These are phyloP conservation scores for Argentina silus DNA, from an alignment of 2,797 vertebrate genomes.

Conservation along the genomic window DNA sequence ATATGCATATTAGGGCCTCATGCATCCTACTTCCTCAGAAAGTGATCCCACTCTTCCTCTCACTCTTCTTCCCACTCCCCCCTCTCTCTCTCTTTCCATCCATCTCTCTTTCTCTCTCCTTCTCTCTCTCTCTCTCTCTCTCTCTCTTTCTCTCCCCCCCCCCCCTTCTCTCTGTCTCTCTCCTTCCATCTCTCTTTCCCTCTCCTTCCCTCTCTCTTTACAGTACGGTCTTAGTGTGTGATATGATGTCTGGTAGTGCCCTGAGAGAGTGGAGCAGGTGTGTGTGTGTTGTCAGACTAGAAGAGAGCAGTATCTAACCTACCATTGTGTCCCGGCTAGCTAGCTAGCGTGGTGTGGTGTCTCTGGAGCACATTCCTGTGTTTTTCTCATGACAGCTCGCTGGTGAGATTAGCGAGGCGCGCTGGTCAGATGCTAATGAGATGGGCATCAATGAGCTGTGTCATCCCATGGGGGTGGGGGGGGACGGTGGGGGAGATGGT, in stretches of 20 bases:
- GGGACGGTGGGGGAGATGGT: no score
- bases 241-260: slow-evolving; percentile 80
- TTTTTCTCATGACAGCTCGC: slow-evolving; percentile 87
- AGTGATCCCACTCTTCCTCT: background rate
- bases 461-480: slow-evolving; percentile 70
- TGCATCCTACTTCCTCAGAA: background rate
- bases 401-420: slow-evolving; percentile 83
- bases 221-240: slow-evolving; percentile 55
- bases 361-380: slow-evolving; percentile 85
- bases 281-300: background rate
- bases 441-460: slow-evolving; percentile 88
- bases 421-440: slow-evolving; percentile 91
- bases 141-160: no score
- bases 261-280: slow-evolving; percentile 62
- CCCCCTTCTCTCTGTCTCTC: no score
- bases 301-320: slow-evolving; percentile 62
- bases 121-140: no score
- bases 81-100: background rate
- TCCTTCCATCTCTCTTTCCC: no score
- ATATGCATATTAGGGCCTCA: background rate
- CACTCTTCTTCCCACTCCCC: background rate
- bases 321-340: slow-evolving; percentile 69
- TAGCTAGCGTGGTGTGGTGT: slow-evolving; percentile 79
- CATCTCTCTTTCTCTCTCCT: background rate
- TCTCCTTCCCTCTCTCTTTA: no score